These are phyloP conservation scores for Lepidurus apus DNA, from an alignment of 1,140 invertebrate species.

Conservation along the genomic window DNA sequence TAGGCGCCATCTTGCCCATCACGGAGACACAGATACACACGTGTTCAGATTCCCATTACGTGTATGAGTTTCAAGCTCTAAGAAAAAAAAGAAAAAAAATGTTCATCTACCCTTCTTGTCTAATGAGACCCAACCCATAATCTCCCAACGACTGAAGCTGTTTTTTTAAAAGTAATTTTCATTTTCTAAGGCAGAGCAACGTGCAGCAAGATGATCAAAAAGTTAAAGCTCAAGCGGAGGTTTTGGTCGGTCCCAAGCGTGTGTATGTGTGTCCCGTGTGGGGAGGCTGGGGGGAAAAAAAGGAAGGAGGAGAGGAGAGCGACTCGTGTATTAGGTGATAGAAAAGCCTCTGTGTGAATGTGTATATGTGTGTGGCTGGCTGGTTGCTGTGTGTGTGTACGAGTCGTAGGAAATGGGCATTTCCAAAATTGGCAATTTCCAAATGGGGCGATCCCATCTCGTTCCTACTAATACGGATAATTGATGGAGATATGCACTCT, in stretches of 20 bases:
- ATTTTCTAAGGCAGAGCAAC: background rate
- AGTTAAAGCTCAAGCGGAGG: background rate
- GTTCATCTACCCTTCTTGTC: background rate
- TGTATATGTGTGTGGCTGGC: background rate
- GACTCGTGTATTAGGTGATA: background rate
- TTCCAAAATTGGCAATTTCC: slow-evolving; percentile 3
- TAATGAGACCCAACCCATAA: slow-evolving; percentile 19
- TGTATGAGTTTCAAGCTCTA: background rate
- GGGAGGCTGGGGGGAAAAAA: background rate
- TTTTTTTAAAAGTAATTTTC: background rate
- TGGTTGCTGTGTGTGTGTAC: background rate
- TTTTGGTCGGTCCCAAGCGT: background rate
- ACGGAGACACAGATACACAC: background rate
- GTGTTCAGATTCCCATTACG: background rate
- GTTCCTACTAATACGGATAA: background rate
- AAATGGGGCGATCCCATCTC: slow-evolving; percentile 8
- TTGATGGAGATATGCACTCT: background rate
- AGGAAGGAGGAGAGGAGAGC: background rate
- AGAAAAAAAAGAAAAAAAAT: background rate
- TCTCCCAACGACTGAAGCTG: background rate
- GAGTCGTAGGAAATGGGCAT: background rate
- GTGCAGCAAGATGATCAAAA: background rate
- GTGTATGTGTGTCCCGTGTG: background rate
- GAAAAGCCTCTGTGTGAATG: background rate
- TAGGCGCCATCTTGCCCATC: background rate